phyloP scores from a whole-genome alignment of 2,113 vertebrate species.

The Leucopsar rothschildi region DNA sequence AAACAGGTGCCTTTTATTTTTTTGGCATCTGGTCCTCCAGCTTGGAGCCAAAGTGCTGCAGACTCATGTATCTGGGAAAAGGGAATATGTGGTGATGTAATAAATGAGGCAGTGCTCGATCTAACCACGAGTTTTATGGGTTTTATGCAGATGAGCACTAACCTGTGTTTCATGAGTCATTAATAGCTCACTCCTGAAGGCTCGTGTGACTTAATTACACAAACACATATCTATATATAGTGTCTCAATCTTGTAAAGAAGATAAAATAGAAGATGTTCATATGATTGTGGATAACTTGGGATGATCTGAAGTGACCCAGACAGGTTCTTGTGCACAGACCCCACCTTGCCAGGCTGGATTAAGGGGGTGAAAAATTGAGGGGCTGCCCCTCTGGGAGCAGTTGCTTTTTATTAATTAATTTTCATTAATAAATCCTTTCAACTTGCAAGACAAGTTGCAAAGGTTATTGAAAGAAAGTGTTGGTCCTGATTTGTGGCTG shows the following conservation, averaged over 20 bases:
- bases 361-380: not conserved
- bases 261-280: not conserved
- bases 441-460: not conserved
- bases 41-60: not conserved
- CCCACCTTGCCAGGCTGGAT: not conserved
- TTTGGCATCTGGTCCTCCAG: not conserved
- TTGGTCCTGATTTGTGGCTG: not conserved
- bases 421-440: not conserved
- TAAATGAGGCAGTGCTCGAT: not conserved
- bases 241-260: not conserved
- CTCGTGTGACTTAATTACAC: not conserved
- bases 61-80: not conserved
- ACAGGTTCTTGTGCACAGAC: rapidly evolving
- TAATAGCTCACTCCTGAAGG: not conserved
- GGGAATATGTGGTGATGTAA: not conserved
- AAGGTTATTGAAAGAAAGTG: not conserved
- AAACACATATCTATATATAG: not conserved
- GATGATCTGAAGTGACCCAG: not conserved
- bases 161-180: not conserved
- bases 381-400: not conserved
- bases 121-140: not conserved
- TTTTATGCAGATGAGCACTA: not conserved
- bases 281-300: not conserved
- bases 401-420: not conserved
- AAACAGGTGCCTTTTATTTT: not conserved